phyloP scores from a whole-genome alignment of 2,888 invertebrate species.

The Octodonta nipae region DNA sequence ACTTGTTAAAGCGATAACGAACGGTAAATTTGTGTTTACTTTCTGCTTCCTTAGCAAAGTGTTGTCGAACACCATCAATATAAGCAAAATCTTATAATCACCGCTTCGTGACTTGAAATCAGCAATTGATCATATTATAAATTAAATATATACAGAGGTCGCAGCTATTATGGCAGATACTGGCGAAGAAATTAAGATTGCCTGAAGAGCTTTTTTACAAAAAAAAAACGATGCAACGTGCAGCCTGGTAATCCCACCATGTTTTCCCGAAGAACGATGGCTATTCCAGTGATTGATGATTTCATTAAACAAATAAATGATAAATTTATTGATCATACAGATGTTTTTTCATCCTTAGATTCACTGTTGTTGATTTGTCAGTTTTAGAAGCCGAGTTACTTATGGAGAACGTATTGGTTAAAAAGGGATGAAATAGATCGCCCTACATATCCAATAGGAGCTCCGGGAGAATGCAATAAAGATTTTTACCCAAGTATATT shows the following conservation, averaged over 20 bases:
- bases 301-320: neutral
- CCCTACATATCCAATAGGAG: neutral
- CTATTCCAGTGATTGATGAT: neutral
- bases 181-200: no score
- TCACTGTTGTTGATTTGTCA: neutral
- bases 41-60: neutral
- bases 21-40: neutral
- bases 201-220: no score
- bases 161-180: no score
- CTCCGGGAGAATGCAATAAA: neutral
- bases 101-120: neutral
- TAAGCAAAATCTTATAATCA: neutral
- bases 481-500: no score
- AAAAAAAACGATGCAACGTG: neutral
- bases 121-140: neutral
- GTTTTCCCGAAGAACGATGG: neutral
- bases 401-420: neutral
- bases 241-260: neutral
- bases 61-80: no score
- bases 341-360: no score
- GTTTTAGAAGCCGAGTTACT: neutral
- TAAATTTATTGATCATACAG: neutral
- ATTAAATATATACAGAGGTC: no score
- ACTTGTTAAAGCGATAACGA: neutral
- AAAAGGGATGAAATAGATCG: neutral